Conservation (phyloP, 2,113 vertebrate species). For the Cephalopterus ornatus region DNA sequence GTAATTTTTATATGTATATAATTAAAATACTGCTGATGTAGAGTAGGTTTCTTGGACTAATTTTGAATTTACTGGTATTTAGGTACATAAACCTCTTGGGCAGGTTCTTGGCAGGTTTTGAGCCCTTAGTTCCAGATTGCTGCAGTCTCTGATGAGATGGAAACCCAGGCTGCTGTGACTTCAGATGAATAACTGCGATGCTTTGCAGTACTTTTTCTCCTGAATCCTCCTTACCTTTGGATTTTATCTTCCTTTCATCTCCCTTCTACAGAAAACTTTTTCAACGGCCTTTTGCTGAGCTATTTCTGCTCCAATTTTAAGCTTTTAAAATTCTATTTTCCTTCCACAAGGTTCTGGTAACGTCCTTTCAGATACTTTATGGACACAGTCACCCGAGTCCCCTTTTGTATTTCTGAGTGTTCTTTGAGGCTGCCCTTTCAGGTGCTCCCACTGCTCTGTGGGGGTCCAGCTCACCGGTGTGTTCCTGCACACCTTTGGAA, state of each 20-base stretch:
- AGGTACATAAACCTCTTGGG: background rate
- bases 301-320: background rate
- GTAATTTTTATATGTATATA: too few species aligned
- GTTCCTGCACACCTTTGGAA: background rate
- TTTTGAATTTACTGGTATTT: background rate
- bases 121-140: background rate
- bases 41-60: background rate
- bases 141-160: background rate
- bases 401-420: background rate
- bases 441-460: background rate
- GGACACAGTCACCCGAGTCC: background rate
- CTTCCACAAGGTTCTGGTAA: background rate
- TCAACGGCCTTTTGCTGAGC: background rate
- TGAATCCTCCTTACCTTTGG: background rate
- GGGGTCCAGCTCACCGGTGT: background rate
- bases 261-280: background rate
- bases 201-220: background rate
- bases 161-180: background rate
- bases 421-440: background rate
- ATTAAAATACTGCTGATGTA: background rate
- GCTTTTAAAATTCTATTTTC: background rate
- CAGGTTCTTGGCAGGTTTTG: background rate
- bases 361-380: rapidly evolving
- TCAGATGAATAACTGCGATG: rapidly evolving
- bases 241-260: background rate